phyloP scores from a whole-genome alignment of 2,797 vertebrate genomes.

The Philypnodon macrostomus region DNA sequence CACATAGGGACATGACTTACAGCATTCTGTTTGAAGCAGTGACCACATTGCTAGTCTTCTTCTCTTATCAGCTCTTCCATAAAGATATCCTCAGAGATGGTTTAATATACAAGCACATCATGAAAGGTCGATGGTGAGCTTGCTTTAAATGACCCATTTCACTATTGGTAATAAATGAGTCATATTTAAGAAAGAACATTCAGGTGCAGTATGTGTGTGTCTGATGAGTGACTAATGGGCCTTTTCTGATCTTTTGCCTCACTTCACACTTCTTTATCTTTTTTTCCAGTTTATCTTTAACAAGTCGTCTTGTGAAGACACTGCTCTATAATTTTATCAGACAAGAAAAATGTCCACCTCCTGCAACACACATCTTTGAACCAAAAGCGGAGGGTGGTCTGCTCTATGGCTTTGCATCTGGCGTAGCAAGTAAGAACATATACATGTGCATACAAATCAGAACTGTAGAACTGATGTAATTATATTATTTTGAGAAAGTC shows the following conservation, averaged over 20 bases:
- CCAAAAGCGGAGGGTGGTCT: conserved; percentile 87
- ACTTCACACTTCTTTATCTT: background rate
- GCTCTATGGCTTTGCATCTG: conserved; percentile 92
- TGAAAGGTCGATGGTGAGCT: conserved; percentile 90
- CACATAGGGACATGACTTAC: conserved; percentile 91
- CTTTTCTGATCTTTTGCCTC: background rate
- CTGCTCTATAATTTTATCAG: conserved; percentile 97
- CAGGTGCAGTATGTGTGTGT: background rate
- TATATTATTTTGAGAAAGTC: no score
- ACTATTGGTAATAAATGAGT: no score
- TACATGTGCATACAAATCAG: conserved; percentile 5
- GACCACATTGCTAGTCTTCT: conserved; percentile 88
- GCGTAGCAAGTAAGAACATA: conserved; percentile 91
- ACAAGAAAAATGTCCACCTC: conserved; percentile 93
- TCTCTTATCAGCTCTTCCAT: conserved; percentile 96
- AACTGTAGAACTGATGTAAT: no score
- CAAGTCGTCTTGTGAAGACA: conserved; percentile 95
- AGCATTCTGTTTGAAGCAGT: conserved; percentile 94
- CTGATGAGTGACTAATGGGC: background rate
- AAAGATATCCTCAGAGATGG: conserved; percentile 92
- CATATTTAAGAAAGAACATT: no score
- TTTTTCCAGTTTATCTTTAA: conserved; percentile 82
- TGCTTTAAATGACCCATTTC: no score
- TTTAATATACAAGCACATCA: conserved; percentile 87
- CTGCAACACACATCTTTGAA: conserved; percentile 84